Evolutionary conservation across 2,888 invertebrate species (phyloP), one percentile per base, ranked within the genome.

Genomic region (Perizoma affinitatum): DNA sequence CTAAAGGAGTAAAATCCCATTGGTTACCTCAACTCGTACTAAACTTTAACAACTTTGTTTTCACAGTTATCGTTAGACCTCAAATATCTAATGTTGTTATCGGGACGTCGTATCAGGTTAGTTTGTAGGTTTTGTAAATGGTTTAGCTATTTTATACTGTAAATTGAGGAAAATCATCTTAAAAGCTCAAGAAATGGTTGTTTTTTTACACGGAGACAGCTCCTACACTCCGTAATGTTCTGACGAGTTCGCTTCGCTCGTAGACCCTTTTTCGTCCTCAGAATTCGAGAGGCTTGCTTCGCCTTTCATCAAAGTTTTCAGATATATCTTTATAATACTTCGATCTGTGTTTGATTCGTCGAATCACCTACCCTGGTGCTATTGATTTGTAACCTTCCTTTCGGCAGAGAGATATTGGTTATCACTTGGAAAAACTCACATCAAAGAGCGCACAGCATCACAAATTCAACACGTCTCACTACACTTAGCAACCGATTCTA

Each of bases 391-490:
- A 22, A 22, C 22, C 22, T 22, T 22, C 22, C 22, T 22, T 22
- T 22, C 3, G 22, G 22, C 22, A 22, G 22, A 22, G n/a, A 22
- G 22, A 22, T 22, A 22, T 22, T 22, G 22, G 22, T 22, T 22
- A 22, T 22, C 22, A 22, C 22, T 22, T 22, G 22, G 22, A 22
- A 40, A 22, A 54, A 49, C 54, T 59, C 52, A 58, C 57, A 54
- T 42, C 38, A 43, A 41, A 34, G 22, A 40, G 5, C 42, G 50
- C 54, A 57, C 54, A 50, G 38, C 48, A 53, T 41, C 57, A 61
- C 57, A 48, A 44, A 55, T 49, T 45, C 47, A 44, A 33, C 53
- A 58, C 52, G 36, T 10, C 47, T 38, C 54, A 40, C 22, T n/a
- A 38, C 7, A 41, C 7, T 8, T 7, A 42, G 42, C 10, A 42